Percentiles rank a stretch among this genome's conserved stretches.
phyloP scores from a whole-genome alignment of 2,113 vertebrate genomes.

The Leucopsar rothschildi region DNA sequence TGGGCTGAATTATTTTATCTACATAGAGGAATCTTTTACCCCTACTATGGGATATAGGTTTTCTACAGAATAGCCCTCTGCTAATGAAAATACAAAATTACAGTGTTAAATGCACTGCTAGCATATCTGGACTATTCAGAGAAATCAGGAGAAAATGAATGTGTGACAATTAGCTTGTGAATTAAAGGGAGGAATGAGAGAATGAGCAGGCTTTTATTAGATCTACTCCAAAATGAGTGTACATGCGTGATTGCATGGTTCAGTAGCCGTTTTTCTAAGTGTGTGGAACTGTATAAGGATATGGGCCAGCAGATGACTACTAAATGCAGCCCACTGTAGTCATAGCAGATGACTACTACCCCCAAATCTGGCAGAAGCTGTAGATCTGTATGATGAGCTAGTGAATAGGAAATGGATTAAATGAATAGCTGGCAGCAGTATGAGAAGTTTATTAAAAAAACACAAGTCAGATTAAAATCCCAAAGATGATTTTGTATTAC shows the following conservation, averaged over 20 bases:
- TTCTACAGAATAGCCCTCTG: neutral
- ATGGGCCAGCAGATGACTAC: neutral
- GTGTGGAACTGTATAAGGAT: neutral
- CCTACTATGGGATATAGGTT: neutral
- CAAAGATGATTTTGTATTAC: neutral
- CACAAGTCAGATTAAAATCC: neutral
- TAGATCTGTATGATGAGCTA: neutral
- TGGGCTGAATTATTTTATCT: neutral
- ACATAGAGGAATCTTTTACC: neutral
- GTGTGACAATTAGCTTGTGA: neutral
- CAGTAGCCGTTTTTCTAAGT: neutral
- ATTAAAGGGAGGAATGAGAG: neutral
- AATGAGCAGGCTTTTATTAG: neutral
- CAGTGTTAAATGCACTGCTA: neutral
- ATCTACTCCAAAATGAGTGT: neutral
- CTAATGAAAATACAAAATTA: neutral
- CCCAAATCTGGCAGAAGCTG: neutral
- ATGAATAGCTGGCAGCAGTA: neutral
- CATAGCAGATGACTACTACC: neutral
- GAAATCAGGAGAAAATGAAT: neutral
- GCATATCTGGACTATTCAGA: neutral
- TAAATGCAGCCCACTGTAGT: neutral
- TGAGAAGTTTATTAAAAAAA: neutral
- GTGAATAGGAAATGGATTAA: neutral
- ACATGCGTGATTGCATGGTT: neutral